Conservation (phyloP, 2,113 vertebrate species). For the Chitala chitala region DNA sequence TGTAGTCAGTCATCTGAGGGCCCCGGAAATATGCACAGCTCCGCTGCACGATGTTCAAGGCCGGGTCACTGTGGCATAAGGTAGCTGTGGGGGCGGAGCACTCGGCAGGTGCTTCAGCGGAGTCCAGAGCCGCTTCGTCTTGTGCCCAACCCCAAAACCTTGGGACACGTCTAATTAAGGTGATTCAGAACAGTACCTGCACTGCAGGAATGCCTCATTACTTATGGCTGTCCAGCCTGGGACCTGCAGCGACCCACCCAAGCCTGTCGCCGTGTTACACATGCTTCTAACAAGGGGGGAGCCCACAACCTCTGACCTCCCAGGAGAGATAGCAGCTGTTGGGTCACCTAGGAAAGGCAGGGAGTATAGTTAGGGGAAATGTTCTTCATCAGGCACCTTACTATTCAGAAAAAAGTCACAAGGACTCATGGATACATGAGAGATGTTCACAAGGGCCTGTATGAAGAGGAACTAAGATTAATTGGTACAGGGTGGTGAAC, state of each 20-base stretch:
- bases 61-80: too few species aligned
- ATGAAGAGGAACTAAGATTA: constrained; percentile 18
- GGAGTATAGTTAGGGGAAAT: too few species aligned
- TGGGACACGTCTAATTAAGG: constrained; percentile 51
- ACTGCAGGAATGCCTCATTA: constrained; percentile 48
- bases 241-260: constrained; percentile 41
- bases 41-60: too few species aligned
- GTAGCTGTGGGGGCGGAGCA: too few species aligned
- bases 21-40: too few species aligned
- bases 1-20: too few species aligned
- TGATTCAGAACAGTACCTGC: constrained; percentile 55
- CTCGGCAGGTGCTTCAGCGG: background rate
- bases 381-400: constrained; percentile 11
- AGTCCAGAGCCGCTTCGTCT: constrained; percentile 20
- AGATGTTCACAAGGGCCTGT: background rate
- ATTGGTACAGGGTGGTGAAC: background rate
- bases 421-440: background rate
- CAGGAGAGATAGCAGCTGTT: constrained; percentile 52
- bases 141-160: constrained; percentile 4
- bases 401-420: constrained; percentile 4
- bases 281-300: constrained; percentile 45
- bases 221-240: constrained; percentile 52
- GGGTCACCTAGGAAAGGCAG: constrained; percentile 43
- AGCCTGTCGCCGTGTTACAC: constrained; percentile 48
- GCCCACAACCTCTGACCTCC: constrained; percentile 36